These are phyloP conservation scores for Peromyscus polionotus DNA, from an alignment of 2,113 vertebrate genomes.

Conservation along the genomic window DNA sequence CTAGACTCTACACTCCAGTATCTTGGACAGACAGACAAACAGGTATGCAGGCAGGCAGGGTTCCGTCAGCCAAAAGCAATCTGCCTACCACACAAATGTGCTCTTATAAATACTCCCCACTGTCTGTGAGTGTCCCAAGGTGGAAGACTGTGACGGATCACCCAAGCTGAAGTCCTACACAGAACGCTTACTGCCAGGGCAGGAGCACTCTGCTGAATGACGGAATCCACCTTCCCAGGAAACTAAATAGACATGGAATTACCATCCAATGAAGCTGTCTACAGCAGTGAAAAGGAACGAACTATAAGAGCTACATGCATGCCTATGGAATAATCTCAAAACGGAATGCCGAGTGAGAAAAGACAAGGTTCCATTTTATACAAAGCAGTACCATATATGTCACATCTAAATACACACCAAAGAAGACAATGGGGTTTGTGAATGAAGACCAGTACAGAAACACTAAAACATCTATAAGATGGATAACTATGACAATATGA, in stretches of 20 bases:
- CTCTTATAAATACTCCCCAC: not conserved
- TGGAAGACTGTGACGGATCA: not conserved
- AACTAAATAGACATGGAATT: not conserved
- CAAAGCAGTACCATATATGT: not conserved
- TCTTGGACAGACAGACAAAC: not conserved
- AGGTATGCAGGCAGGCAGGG: not conserved
- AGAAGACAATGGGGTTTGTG: not conserved
- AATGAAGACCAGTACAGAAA: not conserved
- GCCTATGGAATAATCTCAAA: not conserved
- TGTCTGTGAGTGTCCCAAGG: not conserved
- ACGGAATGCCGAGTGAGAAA: not conserved
- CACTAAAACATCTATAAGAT: not conserved
- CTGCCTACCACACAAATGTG: not conserved
- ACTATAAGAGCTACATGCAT: not conserved
- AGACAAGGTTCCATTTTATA: not conserved
- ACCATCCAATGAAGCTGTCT: not conserved
- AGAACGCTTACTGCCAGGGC: not conserved
- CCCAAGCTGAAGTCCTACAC: not conserved
- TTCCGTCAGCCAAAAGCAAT: constrained; percentile 15
- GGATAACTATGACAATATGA: not conserved
- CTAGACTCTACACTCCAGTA: not conserved
- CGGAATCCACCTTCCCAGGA: not conserved
- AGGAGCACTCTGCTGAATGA: not conserved
- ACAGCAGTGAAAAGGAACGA: not conserved
- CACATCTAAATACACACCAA: not conserved